A percentile compares a stretch with the other conserved stretches of the same genome.
These are phyloP conservation scores for Austrofundulus limnaeus DNA, from an alignment of 2,113 vertebrate species.

Conservation along the genomic window DNA sequence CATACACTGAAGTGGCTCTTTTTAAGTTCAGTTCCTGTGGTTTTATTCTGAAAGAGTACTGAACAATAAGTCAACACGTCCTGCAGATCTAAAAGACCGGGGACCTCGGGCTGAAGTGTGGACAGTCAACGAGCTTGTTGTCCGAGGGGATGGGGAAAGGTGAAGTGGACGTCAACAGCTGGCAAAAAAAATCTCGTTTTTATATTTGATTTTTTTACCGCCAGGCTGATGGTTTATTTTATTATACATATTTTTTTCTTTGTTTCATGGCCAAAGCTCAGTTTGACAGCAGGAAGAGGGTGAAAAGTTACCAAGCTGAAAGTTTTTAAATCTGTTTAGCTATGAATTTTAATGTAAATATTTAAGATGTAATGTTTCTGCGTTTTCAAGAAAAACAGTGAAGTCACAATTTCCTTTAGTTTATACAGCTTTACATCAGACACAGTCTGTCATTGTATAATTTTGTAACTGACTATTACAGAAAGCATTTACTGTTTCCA, in stretches of 20 bases:
- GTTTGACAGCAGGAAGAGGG: conserved; percentile 12
- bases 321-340: no score
- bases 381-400: background rate
- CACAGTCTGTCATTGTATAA: no score
- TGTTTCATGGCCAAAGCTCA: background rate
- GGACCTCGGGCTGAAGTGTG: conserved; percentile 39
- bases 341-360: no score
- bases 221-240: conserved; percentile 6
- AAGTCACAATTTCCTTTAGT: no score
- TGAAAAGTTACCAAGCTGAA: no score
- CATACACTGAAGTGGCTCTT: conserved; percentile 48
- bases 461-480: no score
- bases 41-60: conserved; percentile 12
- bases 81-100: conserved; percentile 14
- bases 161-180: conserved; percentile 38
- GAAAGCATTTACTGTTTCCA: no score
- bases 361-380: no score
- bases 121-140: conserved; percentile 53
- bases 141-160: conserved; percentile 30
- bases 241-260: no score
- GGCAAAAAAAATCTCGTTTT: background rate
- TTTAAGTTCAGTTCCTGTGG: conserved; percentile 3
- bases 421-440: no score
- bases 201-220: conserved; percentile 1
- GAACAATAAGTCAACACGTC: conserved; percentile 38